Evolutionary conservation across 1,140 invertebrate species (phyloP).

Genomic region (Gryon sp.): DNA sequence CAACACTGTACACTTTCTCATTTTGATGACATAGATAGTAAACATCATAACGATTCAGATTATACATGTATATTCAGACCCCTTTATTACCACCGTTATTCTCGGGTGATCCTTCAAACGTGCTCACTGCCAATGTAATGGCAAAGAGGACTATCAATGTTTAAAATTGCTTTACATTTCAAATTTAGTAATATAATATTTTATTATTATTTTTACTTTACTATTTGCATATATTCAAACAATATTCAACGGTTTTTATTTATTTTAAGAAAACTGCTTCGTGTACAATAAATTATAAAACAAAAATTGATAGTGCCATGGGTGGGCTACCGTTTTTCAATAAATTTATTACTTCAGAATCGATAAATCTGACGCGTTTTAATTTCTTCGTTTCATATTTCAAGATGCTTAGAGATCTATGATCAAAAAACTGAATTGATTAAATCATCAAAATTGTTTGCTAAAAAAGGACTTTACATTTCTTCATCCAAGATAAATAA

Average conservation of each 20-base stretch:
- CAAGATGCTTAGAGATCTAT: background rate
- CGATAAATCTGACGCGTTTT: constrained; percentile 19
- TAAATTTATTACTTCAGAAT: constrained; percentile 18
- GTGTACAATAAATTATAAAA: background rate
- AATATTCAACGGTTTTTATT: too few relatives aligned
- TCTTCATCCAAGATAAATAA: constrained; percentile 6
- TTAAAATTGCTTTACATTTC: too few relatives aligned
- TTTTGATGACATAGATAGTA: constrained; percentile 58
- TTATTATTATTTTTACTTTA: too few relatives aligned
- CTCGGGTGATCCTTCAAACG: constrained; percentile 42
- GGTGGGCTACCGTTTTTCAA: background rate
- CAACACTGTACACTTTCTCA: constrained; percentile 34
- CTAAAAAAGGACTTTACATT: constrained; percentile 17
- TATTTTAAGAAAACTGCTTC: too few relatives aligned
- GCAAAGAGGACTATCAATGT: too few relatives aligned
- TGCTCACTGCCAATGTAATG: constrained; percentile 26
- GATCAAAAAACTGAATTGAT: constrained; percentile 5
- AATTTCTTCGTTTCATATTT: constrained; percentile 20
- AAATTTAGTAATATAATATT: too few relatives aligned
- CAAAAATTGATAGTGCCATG: background rate
- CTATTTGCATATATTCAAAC: too few relatives aligned
- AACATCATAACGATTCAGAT: constrained; percentile 44
- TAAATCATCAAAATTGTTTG: background rate
- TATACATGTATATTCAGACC: constrained; percentile 50
- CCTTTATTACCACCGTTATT: constrained; percentile 53